Percentiles rank a stretch among this genome's conserved stretches.
These are phyloP conservation scores for Aythya baeri DNA, from an alignment of 2,113 vertebrate genomes.

Conservation along the genomic window DNA sequence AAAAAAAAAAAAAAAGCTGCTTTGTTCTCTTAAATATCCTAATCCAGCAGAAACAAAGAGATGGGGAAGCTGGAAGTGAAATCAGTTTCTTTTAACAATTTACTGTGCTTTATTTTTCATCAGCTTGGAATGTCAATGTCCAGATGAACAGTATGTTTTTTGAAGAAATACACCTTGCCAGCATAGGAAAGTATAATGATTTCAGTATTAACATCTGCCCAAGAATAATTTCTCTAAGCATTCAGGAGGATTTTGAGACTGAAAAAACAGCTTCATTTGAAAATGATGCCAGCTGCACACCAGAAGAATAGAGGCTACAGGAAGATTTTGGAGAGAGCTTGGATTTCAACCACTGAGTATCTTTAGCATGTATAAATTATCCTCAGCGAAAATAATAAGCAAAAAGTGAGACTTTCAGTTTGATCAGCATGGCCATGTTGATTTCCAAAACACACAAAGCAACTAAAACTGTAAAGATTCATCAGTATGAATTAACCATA, in stretches of 20 bases:
- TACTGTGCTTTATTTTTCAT: neutral
- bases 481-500: neutral
- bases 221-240: neutral
- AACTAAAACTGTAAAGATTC: neutral
- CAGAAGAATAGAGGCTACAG: neutral
- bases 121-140: neutral
- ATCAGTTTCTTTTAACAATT: neutral
- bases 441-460: neutral
- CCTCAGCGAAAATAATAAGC: neutral
- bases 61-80: neutral
- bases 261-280: neutral
- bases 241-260: neutral
- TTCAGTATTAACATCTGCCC: neutral
- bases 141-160: neutral
- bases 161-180: neutral
- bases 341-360: neutral
- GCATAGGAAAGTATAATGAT: neutral
- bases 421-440: neutral
- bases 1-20: neutral
- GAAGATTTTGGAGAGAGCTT: neutral
- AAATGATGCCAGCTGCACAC: neutral
- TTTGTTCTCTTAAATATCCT: neutral
- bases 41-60: neutral
- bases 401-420: neutral
- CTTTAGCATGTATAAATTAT: neutral